These are phyloP conservation scores for Philopedon plagiatum DNA, from an alignment of 2,888 invertebrate species.

Conservation along the genomic window DNA sequence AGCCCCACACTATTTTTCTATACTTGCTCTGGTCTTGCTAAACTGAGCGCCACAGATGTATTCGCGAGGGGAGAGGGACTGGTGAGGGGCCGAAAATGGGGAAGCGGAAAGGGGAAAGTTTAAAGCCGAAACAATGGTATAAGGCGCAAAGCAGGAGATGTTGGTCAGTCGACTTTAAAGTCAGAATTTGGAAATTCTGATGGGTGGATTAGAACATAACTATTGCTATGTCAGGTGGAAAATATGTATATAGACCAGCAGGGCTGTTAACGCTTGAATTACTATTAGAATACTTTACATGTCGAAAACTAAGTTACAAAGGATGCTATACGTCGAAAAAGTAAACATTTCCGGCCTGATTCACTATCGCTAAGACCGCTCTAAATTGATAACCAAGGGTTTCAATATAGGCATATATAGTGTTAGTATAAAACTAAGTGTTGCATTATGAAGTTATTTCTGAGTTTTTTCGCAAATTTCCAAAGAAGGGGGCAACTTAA, in stretches of 20 bases:
- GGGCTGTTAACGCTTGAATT: neutral
- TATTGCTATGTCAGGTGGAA: constrained; percentile 22
- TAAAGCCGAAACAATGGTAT: constrained; percentile 53
- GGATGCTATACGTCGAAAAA: too few species aligned
- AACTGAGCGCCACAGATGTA: constrained; percentile 69
- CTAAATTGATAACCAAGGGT: too few species aligned
- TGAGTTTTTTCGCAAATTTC: too few species aligned
- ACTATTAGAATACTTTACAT: neutral
- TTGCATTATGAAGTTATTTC: too few species aligned
- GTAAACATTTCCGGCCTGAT: too few species aligned
- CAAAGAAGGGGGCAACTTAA: too few species aligned
- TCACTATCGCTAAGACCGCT: too few species aligned
- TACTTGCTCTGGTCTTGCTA: constrained; percentile 72
- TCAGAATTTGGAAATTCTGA: constrained; percentile 32
- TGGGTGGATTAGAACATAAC: constrained; percentile 22
- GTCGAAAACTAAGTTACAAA: too few species aligned
- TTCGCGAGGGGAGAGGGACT: constrained; percentile 46
- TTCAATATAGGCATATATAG: too few species aligned
- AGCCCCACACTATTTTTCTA: constrained; percentile 68
- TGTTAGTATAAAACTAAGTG: too few species aligned
- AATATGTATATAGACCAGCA: constrained; percentile 3
- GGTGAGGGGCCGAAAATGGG: constrained; percentile 41
- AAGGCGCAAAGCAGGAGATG: constrained; percentile 48
- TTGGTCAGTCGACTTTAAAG: constrained; percentile 52
- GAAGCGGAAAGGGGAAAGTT: constrained; percentile 44